Evolutionary conservation across 2,113 vertebrate species (phyloP), one percentile per base, ranked within the genome.

Genomic region (Ophiodon elongatus): DNA sequence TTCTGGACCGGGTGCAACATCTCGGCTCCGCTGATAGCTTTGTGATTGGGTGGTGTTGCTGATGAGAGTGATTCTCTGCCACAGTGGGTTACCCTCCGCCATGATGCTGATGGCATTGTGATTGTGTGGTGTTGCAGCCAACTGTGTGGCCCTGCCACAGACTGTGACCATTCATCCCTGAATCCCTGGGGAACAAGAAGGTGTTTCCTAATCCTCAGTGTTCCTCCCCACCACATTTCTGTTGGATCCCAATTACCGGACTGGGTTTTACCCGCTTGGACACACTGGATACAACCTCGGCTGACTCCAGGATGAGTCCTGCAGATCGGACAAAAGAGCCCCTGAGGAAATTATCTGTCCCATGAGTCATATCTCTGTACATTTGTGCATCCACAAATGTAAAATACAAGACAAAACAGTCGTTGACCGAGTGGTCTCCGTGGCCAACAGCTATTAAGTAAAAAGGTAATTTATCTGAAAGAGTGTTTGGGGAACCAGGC

Each of bases 31-130:
- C 82, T 93, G 91, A 94, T 94, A 87, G 92, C 89, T 92, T 92
- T 91, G 89, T 93, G 93, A 94, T 94, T 93, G 89, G 91, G 89
- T 88, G 88, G 83, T 92, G 90, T 67, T 87, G 85, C 88, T 90
- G 92, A 93, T 92, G 91, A 91, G 91, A 93, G 88, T 76, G 85
- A 86, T 90, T 91, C 89, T 88, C 88, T 84, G 81, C 85, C 90
- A 90, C 89, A 90, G 87, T 87, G 89, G 88, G 85, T 84, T 83
- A 76, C 85, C 87, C 87, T 82, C 77, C 50, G 37, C 82, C 87
- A 43, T 39, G 82, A 88, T 79, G 86, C 88, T 92, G 92, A 93
- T 93, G 90, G 89, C 87, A 88, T 87, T 84, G 86, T 90, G 91
- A 92, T 91, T 90, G 90, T 79, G 81, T 86, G 80, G 65, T 72